Evolutionary conservation across 2,797 vertebrate species (phyloP).

Genomic region (Decapterus maruadsi): DNA sequence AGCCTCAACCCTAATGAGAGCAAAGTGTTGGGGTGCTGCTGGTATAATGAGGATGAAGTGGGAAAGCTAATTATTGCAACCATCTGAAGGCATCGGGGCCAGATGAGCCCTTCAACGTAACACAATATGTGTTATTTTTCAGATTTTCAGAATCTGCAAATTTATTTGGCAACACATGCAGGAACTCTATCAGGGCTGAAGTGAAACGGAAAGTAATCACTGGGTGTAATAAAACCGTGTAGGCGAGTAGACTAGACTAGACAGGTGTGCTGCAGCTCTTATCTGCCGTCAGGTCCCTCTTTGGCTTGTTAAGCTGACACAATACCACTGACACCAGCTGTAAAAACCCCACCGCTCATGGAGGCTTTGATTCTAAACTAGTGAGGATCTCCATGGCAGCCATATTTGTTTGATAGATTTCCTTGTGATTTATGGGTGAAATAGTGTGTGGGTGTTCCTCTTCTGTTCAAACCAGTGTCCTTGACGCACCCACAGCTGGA

Average conservation of each 20-base stretch:
- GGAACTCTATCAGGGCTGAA: constrained; percentile 9
- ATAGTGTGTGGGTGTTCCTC: constrained; percentile 47
- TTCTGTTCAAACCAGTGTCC: constrained; percentile 25
- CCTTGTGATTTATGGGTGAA: constrained; percentile 59
- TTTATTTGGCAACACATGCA: background rate
- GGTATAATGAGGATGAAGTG: constrained; percentile 78
- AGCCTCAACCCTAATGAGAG: constrained; percentile 73
- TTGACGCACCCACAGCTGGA: constrained; percentile 35
- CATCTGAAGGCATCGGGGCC: constrained; percentile 60
- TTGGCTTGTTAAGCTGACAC: constrained; percentile 50
- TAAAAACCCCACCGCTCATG: constrained; percentile 47
- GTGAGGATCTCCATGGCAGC: constrained; percentile 30
- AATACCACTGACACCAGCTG: constrained; percentile 38
- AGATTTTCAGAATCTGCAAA: background rate
- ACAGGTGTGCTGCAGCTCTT: constrained; percentile 53
- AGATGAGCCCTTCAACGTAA: constrained; percentile 22
- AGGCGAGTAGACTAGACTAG: too few species aligned
- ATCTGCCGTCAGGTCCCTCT: constrained; percentile 53
- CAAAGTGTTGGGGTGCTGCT: constrained; percentile 75
- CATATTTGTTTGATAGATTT: constrained; percentile 50
- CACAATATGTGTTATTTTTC: background rate
- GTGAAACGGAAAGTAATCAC: constrained; percentile 49
- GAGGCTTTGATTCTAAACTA: constrained; percentile 15
- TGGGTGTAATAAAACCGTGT: constrained; percentile 39
- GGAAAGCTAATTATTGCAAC: constrained; percentile 72